Evolutionary conservation across 1,140 invertebrate genomes (phyloP), one percentile per base, ranked within the genome.

Genomic region (Augochlora pura): DNA sequence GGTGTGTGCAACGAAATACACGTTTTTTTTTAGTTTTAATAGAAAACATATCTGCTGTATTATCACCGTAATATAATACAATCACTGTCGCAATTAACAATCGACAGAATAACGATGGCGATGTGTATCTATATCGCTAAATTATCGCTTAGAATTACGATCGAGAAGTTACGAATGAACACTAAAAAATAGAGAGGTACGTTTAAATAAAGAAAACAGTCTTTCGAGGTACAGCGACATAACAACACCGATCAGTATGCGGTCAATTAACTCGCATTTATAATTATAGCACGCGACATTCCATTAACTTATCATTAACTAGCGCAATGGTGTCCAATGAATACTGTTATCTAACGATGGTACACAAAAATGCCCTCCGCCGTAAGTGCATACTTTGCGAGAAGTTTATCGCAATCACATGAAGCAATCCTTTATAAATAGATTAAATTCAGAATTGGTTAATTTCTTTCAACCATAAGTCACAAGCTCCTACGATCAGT

Each of bases 171-270:
- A n/a, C 54, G 23, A 54, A 52, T 66, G 62, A 54, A 64, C 23
- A 70, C 25, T 25, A 66, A 25, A 8, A 12, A 70, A 23, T 39
- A 59, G 39, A 49, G 25, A 78, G 18, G 32, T 74, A 82, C 71
- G 16, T 32, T 80, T 66, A 75, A 80, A 85, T 71, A 83, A 83
- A 81, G 69, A 83, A 70, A 83, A 86, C 85, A 86, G 85, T 86
- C 85, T 86, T 86, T 81, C 62, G 62, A 81, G 66, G 25, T 86
- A 75, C 27, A 74, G 57, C 52, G 63, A 83, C 69, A 74, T 71
- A 64, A 77, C 42, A 68, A 82, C 49, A 85, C 57, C 52, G 54
- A 68, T 74, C 39, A 66, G 38, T 32, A 67, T 57, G 39, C 38
- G 42, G 67, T 71, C 52, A 62, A 42, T 60, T 38, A 42, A 18